Conservation (phyloP, 1,140 invertebrate species). For the Diabrotica undecimpunctata region DNA sequence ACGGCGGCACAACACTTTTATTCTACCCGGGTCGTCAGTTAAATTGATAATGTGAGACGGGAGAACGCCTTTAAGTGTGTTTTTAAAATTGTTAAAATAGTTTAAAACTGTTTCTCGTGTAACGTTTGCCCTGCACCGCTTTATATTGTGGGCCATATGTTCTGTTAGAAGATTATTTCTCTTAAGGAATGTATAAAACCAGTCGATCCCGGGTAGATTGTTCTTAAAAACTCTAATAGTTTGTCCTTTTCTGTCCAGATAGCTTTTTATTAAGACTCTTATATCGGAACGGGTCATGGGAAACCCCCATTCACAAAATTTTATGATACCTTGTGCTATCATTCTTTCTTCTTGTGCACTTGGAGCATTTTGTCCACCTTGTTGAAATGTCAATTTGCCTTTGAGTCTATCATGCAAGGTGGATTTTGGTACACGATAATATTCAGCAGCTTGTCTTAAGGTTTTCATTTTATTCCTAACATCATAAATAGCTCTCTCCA, state of each 20-base stretch:
- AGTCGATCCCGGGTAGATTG: no score
- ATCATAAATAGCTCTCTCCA: neutral
- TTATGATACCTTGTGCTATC: no score
- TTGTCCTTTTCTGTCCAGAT: no score
- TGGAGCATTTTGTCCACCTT: neutral
- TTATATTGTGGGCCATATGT: no score
- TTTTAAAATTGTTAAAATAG: constrained; percentile 38
- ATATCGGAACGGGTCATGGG: no score
- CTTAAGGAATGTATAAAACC: constrained; percentile 6
- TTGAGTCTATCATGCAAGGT: constrained; percentile 1
- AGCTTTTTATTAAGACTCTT: no score
- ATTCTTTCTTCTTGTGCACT: constrained; percentile 5
- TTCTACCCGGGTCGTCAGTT: constrained; percentile 42
- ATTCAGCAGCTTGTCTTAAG: neutral
- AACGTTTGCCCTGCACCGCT: no score
- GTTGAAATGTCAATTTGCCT: neutral
- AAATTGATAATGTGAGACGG: constrained; percentile 45
- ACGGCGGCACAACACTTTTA: constrained; percentile 40
- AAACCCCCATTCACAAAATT: no score
- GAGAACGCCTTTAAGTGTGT: constrained; percentile 37
- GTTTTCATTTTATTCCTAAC: neutral
- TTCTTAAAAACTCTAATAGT: no score
- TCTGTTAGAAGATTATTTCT: constrained; percentile 13
- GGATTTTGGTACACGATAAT: no score
- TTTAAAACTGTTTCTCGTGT: no score